phyloP scores from a whole-genome alignment of 2,113 vertebrate species.

The Hyperoodon ampullatus region DNA sequence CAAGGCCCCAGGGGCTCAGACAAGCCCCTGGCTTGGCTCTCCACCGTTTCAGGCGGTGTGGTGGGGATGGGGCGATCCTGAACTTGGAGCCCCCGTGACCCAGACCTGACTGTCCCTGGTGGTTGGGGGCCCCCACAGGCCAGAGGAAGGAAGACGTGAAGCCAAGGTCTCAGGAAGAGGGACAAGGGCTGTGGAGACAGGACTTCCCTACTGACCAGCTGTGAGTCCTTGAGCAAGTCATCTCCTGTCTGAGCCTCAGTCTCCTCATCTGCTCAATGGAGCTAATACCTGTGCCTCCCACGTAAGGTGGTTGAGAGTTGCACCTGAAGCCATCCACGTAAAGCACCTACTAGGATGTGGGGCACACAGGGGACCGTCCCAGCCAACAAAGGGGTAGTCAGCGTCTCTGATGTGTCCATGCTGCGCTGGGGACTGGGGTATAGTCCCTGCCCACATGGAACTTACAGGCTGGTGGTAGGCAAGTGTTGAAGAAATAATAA shows the following conservation, averaged over 20 bases:
- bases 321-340: background rate
- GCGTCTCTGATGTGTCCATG: background rate
- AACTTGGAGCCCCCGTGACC: background rate
- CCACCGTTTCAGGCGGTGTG: rapidly evolving
- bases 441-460: background rate
- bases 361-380: background rate
- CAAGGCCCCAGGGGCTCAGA: background rate
- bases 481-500: background rate
- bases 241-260: background rate
- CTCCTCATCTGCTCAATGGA: background rate
- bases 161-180: background rate
- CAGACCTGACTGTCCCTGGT: background rate
- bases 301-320: background rate
- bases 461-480: background rate
- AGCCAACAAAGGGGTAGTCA: background rate
- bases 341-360: rapidly evolving
- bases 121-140: rapidly evolving
- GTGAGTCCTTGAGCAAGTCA: background rate
- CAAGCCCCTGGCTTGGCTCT: background rate
- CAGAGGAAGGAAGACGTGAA: background rate
- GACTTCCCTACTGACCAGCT: background rate
- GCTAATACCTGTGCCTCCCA: background rate
- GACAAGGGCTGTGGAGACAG: background rate
- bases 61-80: background rate
- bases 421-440: background rate